These are phyloP conservation scores for Sarcophaga bullata DNA, from an alignment of 1,140 invertebrate genomes.

Conservation along the genomic window DNA sequence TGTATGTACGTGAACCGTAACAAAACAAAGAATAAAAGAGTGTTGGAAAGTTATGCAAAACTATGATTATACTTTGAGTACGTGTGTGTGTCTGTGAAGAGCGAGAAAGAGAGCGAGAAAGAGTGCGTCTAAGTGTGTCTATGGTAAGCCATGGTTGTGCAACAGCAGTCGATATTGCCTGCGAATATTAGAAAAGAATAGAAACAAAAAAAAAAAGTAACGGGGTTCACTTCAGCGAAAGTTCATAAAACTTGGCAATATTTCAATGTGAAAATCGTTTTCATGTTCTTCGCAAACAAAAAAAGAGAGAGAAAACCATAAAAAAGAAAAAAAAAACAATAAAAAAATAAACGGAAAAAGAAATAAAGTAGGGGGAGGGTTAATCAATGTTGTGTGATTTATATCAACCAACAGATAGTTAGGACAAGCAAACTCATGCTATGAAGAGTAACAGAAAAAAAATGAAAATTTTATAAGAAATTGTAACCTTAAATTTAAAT, in stretches of 20 bases:
- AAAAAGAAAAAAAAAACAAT: no score
- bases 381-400: conserved; percentile 35
- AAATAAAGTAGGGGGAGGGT: background rate
- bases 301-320: no score
- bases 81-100: background rate
- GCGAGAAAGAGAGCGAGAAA: background rate
- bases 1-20: background rate
- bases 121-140: background rate
- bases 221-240: conserved; percentile 19
- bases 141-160: background rate
- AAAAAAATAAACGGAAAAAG: no score
- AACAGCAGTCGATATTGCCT: background rate
- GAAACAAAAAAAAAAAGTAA: background rate
- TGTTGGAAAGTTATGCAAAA: conserved; percentile 37
- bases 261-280: conserved; percentile 29
- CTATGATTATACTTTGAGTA: conserved; percentile 10
- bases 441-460: no score
- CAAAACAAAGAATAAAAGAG: background rate
- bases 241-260: conserved; percentile 40
- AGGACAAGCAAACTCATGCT: no score
- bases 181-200: background rate
- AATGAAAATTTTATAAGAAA: no score
- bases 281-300: background rate
- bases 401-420: background rate
- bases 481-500: no score